Base-by-base conservation (phyloP, 2,113 vertebrate genomes). In the Mus musculus region DNA sequence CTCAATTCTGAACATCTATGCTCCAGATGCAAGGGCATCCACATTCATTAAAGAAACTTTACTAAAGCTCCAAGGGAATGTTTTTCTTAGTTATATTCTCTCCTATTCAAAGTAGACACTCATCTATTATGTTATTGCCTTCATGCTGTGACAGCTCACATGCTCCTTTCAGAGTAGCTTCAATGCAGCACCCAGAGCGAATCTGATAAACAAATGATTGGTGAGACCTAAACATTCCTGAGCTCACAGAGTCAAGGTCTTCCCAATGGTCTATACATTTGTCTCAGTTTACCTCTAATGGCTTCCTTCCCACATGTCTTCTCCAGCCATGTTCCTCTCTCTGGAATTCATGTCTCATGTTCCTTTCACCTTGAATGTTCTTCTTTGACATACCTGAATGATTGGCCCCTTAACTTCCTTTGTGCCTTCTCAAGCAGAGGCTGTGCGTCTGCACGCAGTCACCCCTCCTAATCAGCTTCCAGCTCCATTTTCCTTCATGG, bases 101-200 rank as follows among this genome's bases (percentile, higher is more conserved):
- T 90, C 5, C 12, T 42, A 80, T 42, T 92, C 10, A 86, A 88
- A 24, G 3, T 77, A 76, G 10, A 3, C 33, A 28, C 54, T 19
- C 46, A 30, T 80, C 69, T 63, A 16, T 95, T 76, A 10, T 1
- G 28, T 88, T 84, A 33, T 14, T 80, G 24, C 12, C 22, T 10
- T 49, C 56, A 26, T n/a, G 56, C 33, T 11, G 12, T 33, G 69
- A 85, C 36, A 63, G 30, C 9, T 49, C 93, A 28, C 4, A 63
- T 92, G 88, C 30, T 17, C n/a, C 30, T 89, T 69, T 72, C 61
- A 90, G 61, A 88, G 56, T 88, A 73, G n/a, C 65, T 14, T 63
- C 30, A 56, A 61, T 14, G 78, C 1, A 71, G 7, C 1, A 56
- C 24, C 36, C 11, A 89, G 16, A 63, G 13, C n/a, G 10, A 92